phyloP scores from a whole-genome alignment of 2,888 invertebrate genomes.

The Galeopsomyia nigrocyanea region DNA sequence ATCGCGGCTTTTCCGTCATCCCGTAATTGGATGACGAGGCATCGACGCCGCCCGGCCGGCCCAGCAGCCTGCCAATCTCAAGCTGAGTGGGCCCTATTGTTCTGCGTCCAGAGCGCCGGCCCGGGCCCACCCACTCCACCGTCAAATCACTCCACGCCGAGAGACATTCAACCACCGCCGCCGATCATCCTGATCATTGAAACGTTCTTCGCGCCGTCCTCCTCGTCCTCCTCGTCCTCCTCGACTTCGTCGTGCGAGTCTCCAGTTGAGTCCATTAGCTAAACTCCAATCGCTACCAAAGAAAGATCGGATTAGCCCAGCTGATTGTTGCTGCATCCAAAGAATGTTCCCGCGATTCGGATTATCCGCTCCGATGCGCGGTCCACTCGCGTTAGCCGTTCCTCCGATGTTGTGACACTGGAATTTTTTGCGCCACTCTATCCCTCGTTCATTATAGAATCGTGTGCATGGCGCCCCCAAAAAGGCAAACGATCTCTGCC shows the following conservation, averaged over 20 bases:
- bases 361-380: no score
- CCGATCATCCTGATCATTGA: constrained; percentile 52
- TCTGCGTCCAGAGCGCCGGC: constrained; percentile 5
- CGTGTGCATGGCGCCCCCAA: no score
- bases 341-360: constrained; percentile 41
- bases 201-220: no score
- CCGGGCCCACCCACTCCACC: constrained; percentile 10
- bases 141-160: constrained; percentile 62
- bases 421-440: constrained; percentile 51
- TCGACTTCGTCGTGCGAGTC: background rate
- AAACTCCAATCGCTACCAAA: constrained; percentile 7
- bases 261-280: background rate
- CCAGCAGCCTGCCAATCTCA: no score
- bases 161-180: constrained; percentile 57
- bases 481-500: no score
- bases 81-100: no score
- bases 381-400: constrained; percentile 53
- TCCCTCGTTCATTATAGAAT: no score
- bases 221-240: no score
- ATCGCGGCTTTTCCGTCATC: constrained; percentile 45
- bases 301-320: constrained; percentile 33
- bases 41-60: constrained; percentile 17
- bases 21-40: constrained; percentile 63
- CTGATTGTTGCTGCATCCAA: no score
- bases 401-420: constrained; percentile 56